These are phyloP conservation scores for Ctenodactylus gundi DNA, from an alignment of 2,113 vertebrate species.

Conservation along the genomic window DNA sequence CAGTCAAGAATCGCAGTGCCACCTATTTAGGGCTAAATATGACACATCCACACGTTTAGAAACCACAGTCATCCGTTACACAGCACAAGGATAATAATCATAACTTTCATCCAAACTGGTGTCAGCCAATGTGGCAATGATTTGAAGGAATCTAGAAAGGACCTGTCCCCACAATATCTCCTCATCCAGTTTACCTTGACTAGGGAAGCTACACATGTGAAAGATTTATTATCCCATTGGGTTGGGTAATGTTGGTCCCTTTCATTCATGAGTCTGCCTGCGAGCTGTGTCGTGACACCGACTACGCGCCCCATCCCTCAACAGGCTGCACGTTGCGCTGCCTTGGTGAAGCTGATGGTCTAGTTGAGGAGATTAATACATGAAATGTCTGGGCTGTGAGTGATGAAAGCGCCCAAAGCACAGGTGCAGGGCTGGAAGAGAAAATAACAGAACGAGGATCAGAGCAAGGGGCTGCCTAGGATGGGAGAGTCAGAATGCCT, in stretches of 20 bases:
- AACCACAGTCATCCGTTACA: not conserved
- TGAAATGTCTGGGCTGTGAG: not conserved
- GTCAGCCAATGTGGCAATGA: not conserved
- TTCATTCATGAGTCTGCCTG: not conserved
- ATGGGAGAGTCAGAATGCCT: not conserved
- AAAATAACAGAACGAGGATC: rapidly evolving
- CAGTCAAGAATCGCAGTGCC: not conserved
- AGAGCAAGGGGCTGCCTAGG: not conserved
- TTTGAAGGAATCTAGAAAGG: not conserved
- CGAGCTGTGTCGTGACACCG: not conserved
- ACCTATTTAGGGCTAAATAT: not conserved
- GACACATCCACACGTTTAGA: not conserved
- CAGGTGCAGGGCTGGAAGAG: not conserved
- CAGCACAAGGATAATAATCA: not conserved
- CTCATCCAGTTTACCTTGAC: not conserved
- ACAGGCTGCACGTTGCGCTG: not conserved
- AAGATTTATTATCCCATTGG: not conserved
- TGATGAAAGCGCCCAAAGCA: not conserved
- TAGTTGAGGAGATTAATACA: not conserved
- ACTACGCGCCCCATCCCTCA: not conserved
- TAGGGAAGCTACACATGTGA: not conserved
- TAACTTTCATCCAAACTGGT: not conserved
- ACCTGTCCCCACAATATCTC: not conserved
- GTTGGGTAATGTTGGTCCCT: not conserved
- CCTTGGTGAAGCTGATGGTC: not conserved